Base-by-base conservation (phyloP, 1,140 invertebrate species). In the Leptoteleia sp. region DNA sequence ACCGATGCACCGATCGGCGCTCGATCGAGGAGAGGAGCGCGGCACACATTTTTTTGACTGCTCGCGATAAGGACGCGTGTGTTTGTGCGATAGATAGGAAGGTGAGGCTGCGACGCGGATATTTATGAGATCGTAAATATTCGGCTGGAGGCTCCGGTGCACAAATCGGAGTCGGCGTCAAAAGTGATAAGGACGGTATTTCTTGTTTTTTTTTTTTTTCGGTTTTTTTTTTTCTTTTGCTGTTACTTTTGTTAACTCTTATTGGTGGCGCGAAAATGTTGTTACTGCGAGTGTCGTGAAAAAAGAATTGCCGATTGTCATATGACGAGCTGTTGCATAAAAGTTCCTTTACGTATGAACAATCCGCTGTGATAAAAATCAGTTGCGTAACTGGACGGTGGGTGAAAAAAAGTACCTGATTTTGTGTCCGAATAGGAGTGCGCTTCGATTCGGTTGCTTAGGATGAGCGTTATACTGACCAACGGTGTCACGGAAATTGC, bases 401-500 rank as follows among this genome's bases (percentile, higher is more conserved):
- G 64, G 45, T 71, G 52, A n/a, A n/a, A 71, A 67, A 71, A 71
- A 65, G 25, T 64, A 52, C 52, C 38, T 43, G 50, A 43, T 54
- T 67, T 71, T 4, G 61, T 50, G 38, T 31, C 15, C 40, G 37
- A 59, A 19, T 62, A n/a, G 33, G 29, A 59, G 27, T 45, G 37
- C n/a, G 68, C 38, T 9, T 70, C 29, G 43, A 78, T 35, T 52
- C 47, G 15, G 52, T 52, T n/a, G n/a, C 35, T 40, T 52, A 65
- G 64, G 31, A 89, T 89, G 84, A 88, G 81, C 38, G 75, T 73
- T 11, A 67, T 45, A 29, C 78, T 84, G 35, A 77, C 84, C 25
- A 80, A 82, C 15, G 84, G 81, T 78, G 83, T 84, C 40, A 87
- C 85, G 35, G 83, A 88, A 68, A 68, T 86, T 37, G 72, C 81